A percentile compares a stretch with the other conserved stretches of the same genome.
Conservation (phyloP, 2,113 vertebrate species). For the Vulpes lagopus region DNA sequence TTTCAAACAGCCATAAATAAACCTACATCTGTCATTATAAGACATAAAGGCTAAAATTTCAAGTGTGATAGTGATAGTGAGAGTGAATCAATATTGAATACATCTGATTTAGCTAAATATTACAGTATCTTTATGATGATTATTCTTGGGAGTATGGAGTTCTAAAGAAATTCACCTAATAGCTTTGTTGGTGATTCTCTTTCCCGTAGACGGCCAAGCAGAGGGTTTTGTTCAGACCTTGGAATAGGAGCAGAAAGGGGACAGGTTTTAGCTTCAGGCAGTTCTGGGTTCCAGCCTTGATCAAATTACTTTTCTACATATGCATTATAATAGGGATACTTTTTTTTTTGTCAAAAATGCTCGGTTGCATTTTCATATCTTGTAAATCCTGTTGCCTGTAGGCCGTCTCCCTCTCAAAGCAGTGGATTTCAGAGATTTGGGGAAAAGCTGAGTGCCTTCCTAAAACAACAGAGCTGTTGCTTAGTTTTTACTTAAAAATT, state of each 20-base stretch:
- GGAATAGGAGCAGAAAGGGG: background rate
- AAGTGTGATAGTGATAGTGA: background rate
- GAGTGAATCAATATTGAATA: background rate
- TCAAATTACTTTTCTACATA: slow-evolving; percentile 16
- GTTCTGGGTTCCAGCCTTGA: background rate
- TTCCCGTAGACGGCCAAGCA: background rate
- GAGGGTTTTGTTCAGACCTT: background rate
- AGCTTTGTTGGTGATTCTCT: background rate
- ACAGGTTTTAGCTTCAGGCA: background rate
- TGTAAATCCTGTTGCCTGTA: background rate
- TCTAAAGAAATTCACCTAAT: background rate
- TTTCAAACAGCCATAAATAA: background rate
- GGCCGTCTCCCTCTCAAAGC: background rate
- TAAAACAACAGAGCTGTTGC: background rate
- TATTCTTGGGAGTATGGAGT: background rate
- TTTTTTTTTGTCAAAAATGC: background rate
- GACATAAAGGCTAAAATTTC: background rate
- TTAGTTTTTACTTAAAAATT: background rate
- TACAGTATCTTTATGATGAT: background rate
- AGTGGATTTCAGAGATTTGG: slow-evolving; percentile 7
- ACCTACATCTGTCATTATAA: background rate
- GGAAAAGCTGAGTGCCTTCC: background rate
- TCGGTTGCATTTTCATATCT: background rate
- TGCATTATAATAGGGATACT: background rate
- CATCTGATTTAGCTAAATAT: background rate